These are phyloP conservation scores for Heliconius hewitsoni DNA, from an alignment of 1,140 invertebrate genomes.

Conservation along the genomic window DNA sequence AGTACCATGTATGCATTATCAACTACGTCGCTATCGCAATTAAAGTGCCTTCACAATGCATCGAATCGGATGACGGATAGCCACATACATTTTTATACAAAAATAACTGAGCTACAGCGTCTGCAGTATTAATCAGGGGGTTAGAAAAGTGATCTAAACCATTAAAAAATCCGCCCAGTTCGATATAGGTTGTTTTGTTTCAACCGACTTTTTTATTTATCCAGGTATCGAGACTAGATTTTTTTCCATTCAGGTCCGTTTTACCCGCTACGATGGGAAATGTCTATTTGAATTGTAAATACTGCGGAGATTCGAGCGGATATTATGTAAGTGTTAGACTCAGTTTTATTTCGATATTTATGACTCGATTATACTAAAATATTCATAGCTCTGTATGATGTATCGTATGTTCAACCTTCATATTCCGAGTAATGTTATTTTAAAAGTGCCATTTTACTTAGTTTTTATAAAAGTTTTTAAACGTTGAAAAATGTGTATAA, in stretches of 20 bases:
- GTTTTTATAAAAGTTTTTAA: not conserved
- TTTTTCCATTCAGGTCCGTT: slow-evolving; percentile 16
- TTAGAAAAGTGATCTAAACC: slow-evolving; percentile 11
- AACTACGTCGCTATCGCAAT: not conserved
- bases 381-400: slow-evolving; percentile 7
- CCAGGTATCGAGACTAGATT: slow-evolving; percentile 15
- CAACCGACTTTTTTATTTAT: slow-evolving; percentile 8
- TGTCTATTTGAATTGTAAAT: slow-evolving; percentile 32
- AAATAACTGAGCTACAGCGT: not conserved
- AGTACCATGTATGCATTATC: not conserved
- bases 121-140: not conserved
- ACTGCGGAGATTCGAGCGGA: slow-evolving; percentile 16
- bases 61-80: not conserved
- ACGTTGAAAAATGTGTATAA: no score
- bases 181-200: slow-evolving; percentile 12
- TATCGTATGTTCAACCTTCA: slow-evolving; percentile 8
- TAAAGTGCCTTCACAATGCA: not conserved
- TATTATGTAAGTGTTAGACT: slow-evolving; percentile 22
- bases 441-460: not conserved
- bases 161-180: slow-evolving; percentile 9
- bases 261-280: slow-evolving; percentile 27
- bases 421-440: not conserved
- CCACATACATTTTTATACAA: not conserved
- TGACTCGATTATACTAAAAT: slow-evolving; percentile 17
- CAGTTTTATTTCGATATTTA: slow-evolving; percentile 22